Conservation (phyloP, 2,113 vertebrate genomes). For the Myanophis thanlyinensis region DNA sequence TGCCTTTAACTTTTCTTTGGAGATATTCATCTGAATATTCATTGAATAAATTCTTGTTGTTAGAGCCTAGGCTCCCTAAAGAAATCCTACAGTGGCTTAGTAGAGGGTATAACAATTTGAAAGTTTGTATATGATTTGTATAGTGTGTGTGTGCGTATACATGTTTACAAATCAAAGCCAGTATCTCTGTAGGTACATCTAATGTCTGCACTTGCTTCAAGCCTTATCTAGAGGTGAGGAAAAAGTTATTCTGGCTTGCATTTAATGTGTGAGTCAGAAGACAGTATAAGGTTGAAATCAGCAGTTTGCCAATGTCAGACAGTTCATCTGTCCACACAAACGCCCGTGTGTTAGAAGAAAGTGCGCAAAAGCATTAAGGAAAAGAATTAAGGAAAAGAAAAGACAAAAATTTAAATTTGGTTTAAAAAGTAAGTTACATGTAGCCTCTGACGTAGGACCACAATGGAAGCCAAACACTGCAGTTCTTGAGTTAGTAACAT, state of each 20-base stretch:
- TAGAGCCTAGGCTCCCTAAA: background rate
- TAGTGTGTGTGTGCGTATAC: background rate
- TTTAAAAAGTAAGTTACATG: background rate
- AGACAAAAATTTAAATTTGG: background rate
- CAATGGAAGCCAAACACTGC: background rate
- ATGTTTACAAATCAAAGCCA: background rate
- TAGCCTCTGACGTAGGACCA: background rate
- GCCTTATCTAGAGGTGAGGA: background rate
- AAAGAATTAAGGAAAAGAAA: background rate
- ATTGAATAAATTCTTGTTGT: background rate
- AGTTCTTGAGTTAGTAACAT: background rate
- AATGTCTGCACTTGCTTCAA: background rate
- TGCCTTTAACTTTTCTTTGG: background rate
- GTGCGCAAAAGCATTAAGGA: background rate
- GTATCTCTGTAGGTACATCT: background rate
- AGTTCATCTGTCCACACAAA: background rate
- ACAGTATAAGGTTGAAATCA: background rate
- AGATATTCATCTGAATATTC: background rate
- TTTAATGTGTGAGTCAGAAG: background rate
- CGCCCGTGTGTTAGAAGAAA: background rate
- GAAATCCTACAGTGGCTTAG: background rate
- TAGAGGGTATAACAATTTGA: background rate
- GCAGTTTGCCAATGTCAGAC: background rate
- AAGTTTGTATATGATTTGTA: background rate
- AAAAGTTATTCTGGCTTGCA: background rate